Conservation (phyloP, 1,140 invertebrate genomes). For the Homalodisca vitripennis region DNA sequence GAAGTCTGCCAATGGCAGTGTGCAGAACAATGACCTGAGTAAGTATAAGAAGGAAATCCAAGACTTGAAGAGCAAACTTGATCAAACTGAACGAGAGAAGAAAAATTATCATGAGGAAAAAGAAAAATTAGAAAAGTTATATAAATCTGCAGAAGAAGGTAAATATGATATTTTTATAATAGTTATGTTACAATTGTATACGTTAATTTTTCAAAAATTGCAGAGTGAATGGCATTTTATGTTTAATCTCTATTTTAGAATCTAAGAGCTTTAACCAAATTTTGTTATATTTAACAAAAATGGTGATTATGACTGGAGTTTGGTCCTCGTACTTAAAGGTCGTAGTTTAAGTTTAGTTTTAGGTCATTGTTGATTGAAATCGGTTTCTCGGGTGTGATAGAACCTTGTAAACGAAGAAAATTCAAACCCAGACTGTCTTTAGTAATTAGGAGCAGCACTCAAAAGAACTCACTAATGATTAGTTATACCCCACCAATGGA, state of each 20-base stretch:
- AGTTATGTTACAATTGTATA: background rate
- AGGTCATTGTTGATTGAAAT: too few relatives aligned
- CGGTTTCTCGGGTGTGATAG: too few relatives aligned
- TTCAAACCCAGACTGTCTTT: too few relatives aligned
- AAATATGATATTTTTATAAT: conserved; percentile 14
- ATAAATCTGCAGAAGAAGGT: conserved; percentile 38
- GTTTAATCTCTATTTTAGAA: background rate
- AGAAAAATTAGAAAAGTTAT: conserved; percentile 44
- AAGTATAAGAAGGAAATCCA: conserved; percentile 47
- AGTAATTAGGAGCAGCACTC: too few relatives aligned
- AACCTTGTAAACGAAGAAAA: too few relatives aligned
- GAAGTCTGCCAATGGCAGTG: conserved; percentile 33
- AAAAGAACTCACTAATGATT: too few relatives aligned
- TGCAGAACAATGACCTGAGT: conserved; percentile 39
- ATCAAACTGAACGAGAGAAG: conserved; percentile 51
- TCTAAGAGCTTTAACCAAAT: background rate
- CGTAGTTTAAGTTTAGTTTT: too few relatives aligned
- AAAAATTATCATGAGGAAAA: conserved; percentile 53
- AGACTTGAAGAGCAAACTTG: conserved; percentile 52
- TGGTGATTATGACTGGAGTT: background rate
- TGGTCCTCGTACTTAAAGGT: too few relatives aligned
- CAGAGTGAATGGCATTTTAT: background rate
- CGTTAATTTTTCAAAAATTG: background rate
- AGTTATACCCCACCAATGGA: too few relatives aligned
- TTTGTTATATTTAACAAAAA: background rate